Base-by-base conservation (phyloP, 2,888 invertebrate genomes). In the Philaethria dido region DNA sequence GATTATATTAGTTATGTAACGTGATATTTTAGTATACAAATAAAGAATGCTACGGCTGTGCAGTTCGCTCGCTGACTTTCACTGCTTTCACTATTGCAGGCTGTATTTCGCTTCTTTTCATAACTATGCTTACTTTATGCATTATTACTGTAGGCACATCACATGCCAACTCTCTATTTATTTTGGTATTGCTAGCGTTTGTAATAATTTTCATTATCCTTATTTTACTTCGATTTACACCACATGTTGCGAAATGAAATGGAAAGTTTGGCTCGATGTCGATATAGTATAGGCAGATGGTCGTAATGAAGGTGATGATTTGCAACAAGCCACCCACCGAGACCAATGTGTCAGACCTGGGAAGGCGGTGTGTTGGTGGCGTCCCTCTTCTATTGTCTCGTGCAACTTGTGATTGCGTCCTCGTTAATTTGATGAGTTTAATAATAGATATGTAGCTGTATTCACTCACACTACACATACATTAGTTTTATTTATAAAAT, bases 41-140 rank as follows among this genome's bases (percentile, higher is more conserved):
- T 79, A 80, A 81, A 81, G 78, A 82, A 77, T 77, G 77, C 72
- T 76, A 70, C 74, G 70, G 73, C 75, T 75, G 73, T 66, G 55
- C 67, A 69, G 62, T 70, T 63, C 45, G 52, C 64, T 64, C 77
- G 76, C 81, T 80, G 75, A 88, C 91, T 92, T 92, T 92, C 92
- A 87, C 92, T 88, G 87, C 89, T 92, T 92, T 92, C 92, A 87
- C 91, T 86, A 80, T 83, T 82, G 75, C 79, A 80, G 80, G 78
- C 79, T 82, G 82, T 82, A 82, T 72, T 77, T 83, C 79, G 81
- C 81, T 78, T 83, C 84, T 84, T 77, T 75, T 79, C 75, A 81
- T 79, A 75, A 73, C 78, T 81, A 78, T 79, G 61, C 67, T 69
- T 69, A 39, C 74, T 78, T 80, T 80, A 80, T 78, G 79, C 74